These are phyloP conservation scores for Bucco capensis DNA, from an alignment of 2,113 vertebrate genomes.

Conservation along the genomic window DNA sequence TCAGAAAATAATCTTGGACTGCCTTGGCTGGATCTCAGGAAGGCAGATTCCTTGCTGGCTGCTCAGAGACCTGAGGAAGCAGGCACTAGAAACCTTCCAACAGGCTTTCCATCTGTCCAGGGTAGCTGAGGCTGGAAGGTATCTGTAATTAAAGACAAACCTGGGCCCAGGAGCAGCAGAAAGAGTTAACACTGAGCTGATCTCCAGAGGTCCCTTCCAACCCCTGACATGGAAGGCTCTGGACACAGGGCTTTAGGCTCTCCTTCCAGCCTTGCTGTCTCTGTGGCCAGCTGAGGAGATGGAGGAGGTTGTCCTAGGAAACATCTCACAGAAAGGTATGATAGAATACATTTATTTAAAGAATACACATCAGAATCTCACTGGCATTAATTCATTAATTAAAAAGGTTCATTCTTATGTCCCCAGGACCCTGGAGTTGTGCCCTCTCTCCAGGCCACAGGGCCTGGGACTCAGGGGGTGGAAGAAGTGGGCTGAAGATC, in stretches of 20 bases:
- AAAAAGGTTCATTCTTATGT: neutral
- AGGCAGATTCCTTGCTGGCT: neutral
- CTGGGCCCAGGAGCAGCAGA: neutral
- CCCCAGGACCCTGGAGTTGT: neutral
- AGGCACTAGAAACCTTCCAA: neutral
- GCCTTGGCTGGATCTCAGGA: neutral
- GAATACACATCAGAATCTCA: neutral
- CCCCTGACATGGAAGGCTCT: neutral
- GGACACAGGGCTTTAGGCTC: neutral
- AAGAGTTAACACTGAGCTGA: neutral
- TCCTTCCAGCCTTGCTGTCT: too few relatives aligned
- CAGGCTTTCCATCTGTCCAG: neutral
- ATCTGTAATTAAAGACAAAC: neutral
- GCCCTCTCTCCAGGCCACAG: neutral
- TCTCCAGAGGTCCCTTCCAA: too few relatives aligned
- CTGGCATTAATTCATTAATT: neutral
- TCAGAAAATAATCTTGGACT: neutral
- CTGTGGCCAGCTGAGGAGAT: neutral
- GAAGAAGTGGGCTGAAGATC: neutral
- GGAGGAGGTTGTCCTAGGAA: neutral
- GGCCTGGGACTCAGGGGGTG: neutral
- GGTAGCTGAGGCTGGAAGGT: neutral
- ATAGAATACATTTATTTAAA: neutral
- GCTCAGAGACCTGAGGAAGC: neutral
- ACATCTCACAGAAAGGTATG: neutral